These are phyloP conservation scores for Ephialtes manifestator DNA, from an alignment of 2,888 invertebrate species.

Conservation along the genomic window DNA sequence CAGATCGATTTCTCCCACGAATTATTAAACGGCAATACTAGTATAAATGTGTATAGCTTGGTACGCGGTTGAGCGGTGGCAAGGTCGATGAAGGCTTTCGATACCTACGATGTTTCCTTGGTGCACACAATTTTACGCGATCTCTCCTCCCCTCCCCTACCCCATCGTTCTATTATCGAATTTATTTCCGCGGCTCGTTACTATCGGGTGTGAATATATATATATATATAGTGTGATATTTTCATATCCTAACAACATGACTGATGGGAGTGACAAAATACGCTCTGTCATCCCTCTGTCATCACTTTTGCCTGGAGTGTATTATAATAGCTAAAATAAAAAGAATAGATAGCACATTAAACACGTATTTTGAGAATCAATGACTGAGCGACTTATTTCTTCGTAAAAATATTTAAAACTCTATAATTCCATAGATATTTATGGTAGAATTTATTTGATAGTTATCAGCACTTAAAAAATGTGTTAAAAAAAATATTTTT, in stretches of 20 bases:
- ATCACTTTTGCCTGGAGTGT: not conserved
- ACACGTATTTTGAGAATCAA: not conserved
- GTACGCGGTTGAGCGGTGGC: slow-evolving; percentile 43
- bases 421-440: too few species aligned
- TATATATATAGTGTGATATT: not conserved
- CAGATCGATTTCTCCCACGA: slow-evolving; percentile 76
- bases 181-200: slow-evolving; percentile 17
- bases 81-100: slow-evolving; percentile 70
- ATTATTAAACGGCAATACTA: slow-evolving; percentile 75
- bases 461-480: too few species aligned
- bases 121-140: slow-evolving; percentile 44
- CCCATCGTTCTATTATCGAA: not conserved
- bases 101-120: slow-evolving; percentile 38
- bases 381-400: not conserved
- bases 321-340: not conserved
- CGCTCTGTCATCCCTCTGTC: not conserved
- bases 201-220: not conserved
- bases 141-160: slow-evolving; percentile 3
- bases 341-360: not conserved
- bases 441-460: too few species aligned
- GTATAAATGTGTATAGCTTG: slow-evolving; percentile 41
- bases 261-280: not conserved
- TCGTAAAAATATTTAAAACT: not conserved
- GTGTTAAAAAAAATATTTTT: too few species aligned
- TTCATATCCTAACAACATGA: not conserved